Percentiles rank a stretch among this genome's conserved stretches.
Evolutionary conservation across 2,888 invertebrate genomes (phyloP).

Genomic region (Pseudolycoriella hygida): DNA sequence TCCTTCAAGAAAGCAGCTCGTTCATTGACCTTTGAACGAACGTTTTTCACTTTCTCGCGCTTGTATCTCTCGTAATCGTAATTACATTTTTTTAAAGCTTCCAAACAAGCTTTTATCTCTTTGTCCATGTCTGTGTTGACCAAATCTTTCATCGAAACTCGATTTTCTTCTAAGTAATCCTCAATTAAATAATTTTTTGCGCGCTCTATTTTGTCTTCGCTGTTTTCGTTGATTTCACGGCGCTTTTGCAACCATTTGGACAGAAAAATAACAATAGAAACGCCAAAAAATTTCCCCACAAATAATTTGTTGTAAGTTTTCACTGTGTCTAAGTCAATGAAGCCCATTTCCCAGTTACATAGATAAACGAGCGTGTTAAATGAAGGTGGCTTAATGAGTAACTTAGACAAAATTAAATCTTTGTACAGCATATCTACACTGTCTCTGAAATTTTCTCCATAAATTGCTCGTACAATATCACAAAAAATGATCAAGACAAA

Average conservation of each 20-base stretch:
- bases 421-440: slow-evolving; percentile 2
- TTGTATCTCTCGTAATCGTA: slow-evolving; percentile 26
- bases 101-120: slow-evolving; percentile 20
- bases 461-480: neutral
- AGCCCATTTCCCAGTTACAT: slow-evolving; percentile 40
- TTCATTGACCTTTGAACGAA: slow-evolving; percentile 18
- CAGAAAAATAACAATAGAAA: slow-evolving; percentile 28
- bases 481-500: neutral
- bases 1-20: slow-evolving; percentile 24
- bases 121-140: slow-evolving; percentile 23
- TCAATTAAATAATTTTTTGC: slow-evolving; percentile 37
- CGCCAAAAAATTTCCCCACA: slow-evolving; percentile 36
- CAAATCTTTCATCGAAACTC: slow-evolving; percentile 24
- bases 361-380: slow-evolving; percentile 48
- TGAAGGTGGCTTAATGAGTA: slow-evolving; percentile 8
- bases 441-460: neutral
- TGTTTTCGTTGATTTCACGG: slow-evolving; percentile 18
- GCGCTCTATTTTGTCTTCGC: slow-evolving; percentile 24
- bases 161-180: slow-evolving; percentile 30
- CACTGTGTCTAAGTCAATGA: slow-evolving; percentile 8
- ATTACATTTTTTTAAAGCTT: slow-evolving; percentile 21
- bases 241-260: slow-evolving; percentile 29
- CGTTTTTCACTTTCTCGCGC: slow-evolving; percentile 17
- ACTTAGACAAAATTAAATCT: slow-evolving; percentile 7
- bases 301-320: slow-evolving; percentile 24